Evolutionary conservation across 2,113 vertebrate genomes (phyloP).

Genomic region (Crypturellus undulatus): DNA sequence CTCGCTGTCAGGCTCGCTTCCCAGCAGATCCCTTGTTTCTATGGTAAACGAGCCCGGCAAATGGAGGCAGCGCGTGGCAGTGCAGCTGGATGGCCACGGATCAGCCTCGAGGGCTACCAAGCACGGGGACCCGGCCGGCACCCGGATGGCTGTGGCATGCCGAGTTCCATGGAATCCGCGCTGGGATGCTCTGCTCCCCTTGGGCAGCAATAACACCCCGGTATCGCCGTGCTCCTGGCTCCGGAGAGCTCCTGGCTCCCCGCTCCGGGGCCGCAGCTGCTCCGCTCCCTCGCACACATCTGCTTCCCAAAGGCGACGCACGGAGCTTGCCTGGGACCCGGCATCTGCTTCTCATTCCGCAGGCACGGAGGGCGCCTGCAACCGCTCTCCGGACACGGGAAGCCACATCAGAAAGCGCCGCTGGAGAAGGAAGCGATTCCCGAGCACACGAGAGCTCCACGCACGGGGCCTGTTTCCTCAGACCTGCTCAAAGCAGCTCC

Average conservation of each 20-base stretch:
- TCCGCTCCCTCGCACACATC: too few relatives aligned
- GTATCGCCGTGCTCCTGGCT: not conserved
- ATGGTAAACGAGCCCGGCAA: not conserved
- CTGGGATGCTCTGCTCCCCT: not conserved
- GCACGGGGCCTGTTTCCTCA: fast-evolving
- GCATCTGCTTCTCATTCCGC: not conserved
- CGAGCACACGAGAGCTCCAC: fast-evolving
- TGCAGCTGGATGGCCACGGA: not conserved
- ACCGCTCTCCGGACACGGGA: not conserved
- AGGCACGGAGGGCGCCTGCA: fast-evolving
- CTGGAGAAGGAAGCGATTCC: not conserved
- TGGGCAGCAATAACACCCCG: not conserved
- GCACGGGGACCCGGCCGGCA: fast-evolving
- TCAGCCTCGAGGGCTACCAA: not conserved
- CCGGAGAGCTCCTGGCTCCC: too few relatives aligned
- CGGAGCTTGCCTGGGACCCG: not conserved
- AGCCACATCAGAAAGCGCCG: not conserved
- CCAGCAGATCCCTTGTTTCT: not conserved
- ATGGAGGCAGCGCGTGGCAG: not conserved
- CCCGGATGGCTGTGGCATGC: fast-evolving
- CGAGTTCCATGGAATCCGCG: not conserved
- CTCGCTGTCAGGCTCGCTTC: not conserved
- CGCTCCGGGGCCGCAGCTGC: too few relatives aligned
- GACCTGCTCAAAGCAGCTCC: not conserved
- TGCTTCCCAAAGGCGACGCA: too few relatives aligned